These are phyloP conservation scores for Pristionchus maxplancki DNA, from an alignment of 2,888 invertebrate species.

Conservation along the genomic window DNA sequence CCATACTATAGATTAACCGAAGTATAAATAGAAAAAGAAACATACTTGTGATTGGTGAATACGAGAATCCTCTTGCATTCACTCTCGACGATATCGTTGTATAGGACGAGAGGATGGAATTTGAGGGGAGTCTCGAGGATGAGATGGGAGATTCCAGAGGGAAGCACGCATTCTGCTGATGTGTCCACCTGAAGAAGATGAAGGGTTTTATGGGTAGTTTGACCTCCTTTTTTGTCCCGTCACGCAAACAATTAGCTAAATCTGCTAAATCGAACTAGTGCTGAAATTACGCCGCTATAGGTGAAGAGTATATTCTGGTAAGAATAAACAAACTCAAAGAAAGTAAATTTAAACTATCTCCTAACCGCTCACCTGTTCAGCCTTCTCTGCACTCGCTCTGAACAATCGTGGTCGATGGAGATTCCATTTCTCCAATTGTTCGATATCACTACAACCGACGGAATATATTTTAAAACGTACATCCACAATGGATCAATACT, in stretches of 20 bases:
- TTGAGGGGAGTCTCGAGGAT: slow-evolving; percentile 29
- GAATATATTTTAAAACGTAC: too few species aligned
- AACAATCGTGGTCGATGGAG: slow-evolving; percentile 94
- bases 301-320: too few species aligned
- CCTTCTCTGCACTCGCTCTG: slow-evolving; percentile 65
- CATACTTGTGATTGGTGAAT: slow-evolving; percentile 54
- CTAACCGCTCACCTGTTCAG: slow-evolving; percentile 49
- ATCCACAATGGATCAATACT: too few species aligned
- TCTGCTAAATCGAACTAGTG: too few species aligned
- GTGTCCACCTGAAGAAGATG: slow-evolving; percentile 48
- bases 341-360: too few species aligned
- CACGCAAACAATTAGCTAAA: too few species aligned
- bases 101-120: slow-evolving; percentile 50
- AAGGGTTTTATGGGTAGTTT: background rate
- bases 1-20: background rate
- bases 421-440: slow-evolving; percentile 90
- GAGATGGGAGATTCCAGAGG: slow-evolving; percentile 23
- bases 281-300: too few species aligned
- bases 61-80: slow-evolving; percentile 50
- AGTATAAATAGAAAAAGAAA: background rate
- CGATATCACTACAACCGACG: slow-evolving; percentile 90
- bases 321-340: background rate
- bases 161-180: slow-evolving; percentile 45
- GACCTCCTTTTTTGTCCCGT: background rate
- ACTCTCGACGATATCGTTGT: slow-evolving; percentile 43